Evolutionary conservation across 1,140 invertebrate genomes (phyloP), one percentile per base, ranked within the genome.

Genomic region (Panagrolaimus sp.): DNA sequence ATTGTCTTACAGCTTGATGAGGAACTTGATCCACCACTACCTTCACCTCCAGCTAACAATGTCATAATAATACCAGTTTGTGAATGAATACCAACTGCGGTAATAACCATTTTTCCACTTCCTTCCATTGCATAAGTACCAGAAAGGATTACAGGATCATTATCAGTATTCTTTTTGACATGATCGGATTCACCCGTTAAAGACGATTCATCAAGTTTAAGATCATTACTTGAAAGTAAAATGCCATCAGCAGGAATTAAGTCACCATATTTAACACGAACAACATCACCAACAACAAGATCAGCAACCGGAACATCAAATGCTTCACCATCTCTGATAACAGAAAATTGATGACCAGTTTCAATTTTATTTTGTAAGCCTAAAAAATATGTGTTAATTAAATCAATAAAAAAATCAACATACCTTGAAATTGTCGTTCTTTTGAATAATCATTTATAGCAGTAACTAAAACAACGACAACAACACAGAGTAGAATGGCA

Each of bases 181-280:
- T 97, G 93, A 87, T 98, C 96, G 13, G 94, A 97, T 87, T 98
- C 96, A 77, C 96, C 96, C 74, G 96, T 98, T 76, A 99, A 87
- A 75, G 94, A 97, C 69, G 93, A 96, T 86, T 98, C 96, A 86
- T 98, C 96, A 76, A 96, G 82, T 89, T 98, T 98, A 72, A 99
- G 88, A 86, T 99, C 96, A 87, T 98, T 98, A 85, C 92, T 94
- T 87, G 98, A 95, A 81, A 99, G 91, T 74, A 99, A 87, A 76
- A 97, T 87, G 80, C 96, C 96, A 87, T 99, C 96, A 61, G 96
- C 94, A 69, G 96, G 96, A 83, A 99, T 87, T 77, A 98, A 86
- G 87, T 98, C 96, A 82, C 86, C 85, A 78, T 87, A 87, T 83
- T 87, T 87, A 62, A 86, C 82, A 85, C 90, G 93, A 86, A 93